phyloP scores from a whole-genome alignment of 2,888 invertebrate genomes.

The Oxytorus armatus region DNA sequence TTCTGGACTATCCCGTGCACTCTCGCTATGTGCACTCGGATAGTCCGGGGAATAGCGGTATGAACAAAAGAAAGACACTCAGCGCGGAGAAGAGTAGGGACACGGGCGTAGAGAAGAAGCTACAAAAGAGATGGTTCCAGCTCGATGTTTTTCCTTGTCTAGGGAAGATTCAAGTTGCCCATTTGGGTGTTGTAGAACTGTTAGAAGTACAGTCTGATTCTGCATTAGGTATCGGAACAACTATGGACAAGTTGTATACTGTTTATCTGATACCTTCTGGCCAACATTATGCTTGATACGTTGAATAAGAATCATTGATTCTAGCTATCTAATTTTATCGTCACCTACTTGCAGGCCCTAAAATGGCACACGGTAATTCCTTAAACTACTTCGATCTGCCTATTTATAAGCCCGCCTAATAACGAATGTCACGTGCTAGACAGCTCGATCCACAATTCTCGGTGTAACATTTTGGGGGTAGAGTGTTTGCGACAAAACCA shows the following conservation, averaged over 20 bases:
- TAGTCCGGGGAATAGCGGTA: conserved; percentile 39
- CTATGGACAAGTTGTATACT: neutral
- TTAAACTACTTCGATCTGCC: neutral
- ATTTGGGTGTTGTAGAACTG: conserved; percentile 8
- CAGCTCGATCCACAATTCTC: neutral
- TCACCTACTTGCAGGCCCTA: neutral
- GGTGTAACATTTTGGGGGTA: neutral
- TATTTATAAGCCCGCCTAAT: neutral
- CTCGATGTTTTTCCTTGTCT: conserved; percentile 7
- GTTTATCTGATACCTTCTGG: neutral
- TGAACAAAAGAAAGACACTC: conserved; percentile 28
- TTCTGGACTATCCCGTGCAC: conserved; percentile 73
- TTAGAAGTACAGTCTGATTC: neutral
- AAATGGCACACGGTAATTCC: neutral
- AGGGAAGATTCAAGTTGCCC: neutral
- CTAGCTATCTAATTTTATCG: neutral
- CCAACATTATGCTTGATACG: no score
- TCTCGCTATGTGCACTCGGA: conserved; percentile 71
- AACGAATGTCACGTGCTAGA: neutral
- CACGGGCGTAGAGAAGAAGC: conserved; percentile 12
- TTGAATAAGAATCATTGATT: no score
- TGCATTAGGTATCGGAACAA: neutral
- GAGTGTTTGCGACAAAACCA: neutral
- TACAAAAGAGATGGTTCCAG: conserved; percentile 20
- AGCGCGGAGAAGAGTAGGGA: conserved; percentile 22